These are phyloP conservation scores for Lordiphosa collinella DNA, from an alignment of 1,140 invertebrate genomes.

Conservation along the genomic window DNA sequence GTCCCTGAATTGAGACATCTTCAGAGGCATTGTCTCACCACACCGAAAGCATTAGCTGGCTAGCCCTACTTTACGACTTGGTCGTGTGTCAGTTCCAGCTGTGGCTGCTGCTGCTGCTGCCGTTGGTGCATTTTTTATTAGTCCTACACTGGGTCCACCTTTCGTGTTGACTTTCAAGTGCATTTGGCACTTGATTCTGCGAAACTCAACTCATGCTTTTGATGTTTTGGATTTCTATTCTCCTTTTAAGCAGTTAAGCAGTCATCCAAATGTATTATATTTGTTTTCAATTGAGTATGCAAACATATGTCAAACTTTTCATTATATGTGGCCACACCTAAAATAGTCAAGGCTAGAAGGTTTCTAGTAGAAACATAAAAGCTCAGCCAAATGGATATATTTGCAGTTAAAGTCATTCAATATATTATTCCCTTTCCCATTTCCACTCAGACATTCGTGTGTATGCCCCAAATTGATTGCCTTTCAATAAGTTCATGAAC, in stretches of 20 bases:
- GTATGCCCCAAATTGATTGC: neutral
- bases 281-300: too few relatives aligned
- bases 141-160: slow-evolving; percentile 48
- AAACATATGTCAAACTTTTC: too few relatives aligned
- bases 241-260: too few relatives aligned
- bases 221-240: neutral
- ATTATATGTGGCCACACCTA: too few relatives aligned
- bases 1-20: slow-evolving; percentile 34
- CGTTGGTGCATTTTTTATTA: slow-evolving; percentile 61
- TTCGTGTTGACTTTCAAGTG: slow-evolving; percentile 60
- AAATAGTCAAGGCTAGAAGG: too few relatives aligned
- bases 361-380: too few relatives aligned
- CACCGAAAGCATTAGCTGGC: slow-evolving; percentile 44
- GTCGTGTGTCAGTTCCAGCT: slow-evolving; percentile 56
- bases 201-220: slow-evolving; percentile 23
- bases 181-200: slow-evolving; percentile 63
- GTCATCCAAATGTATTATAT: too few relatives aligned
- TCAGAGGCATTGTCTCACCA: slow-evolving; percentile 56
- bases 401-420: too few relatives aligned
- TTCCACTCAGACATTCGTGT: too few relatives aligned
- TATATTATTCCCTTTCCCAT: too few relatives aligned
- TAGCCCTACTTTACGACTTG: slow-evolving; percentile 46
- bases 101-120: slow-evolving; percentile 22
- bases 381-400: too few relatives aligned
- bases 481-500: neutral